These are phyloP conservation scores for Gari tellinella DNA, from an alignment of 2,888 invertebrate species.

Conservation along the genomic window DNA sequence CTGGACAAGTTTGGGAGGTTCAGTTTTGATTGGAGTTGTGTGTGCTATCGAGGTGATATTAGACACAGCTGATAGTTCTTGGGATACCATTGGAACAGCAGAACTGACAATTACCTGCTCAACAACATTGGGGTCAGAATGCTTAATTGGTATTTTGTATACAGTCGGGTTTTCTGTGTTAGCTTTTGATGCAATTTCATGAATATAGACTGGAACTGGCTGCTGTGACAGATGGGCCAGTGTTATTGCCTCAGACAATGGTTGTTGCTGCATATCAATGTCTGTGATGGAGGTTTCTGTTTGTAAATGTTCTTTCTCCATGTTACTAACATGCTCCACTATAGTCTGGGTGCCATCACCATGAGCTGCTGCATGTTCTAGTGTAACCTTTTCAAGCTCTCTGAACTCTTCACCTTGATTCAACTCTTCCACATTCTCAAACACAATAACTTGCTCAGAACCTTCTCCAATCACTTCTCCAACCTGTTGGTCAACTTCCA, in stretches of 20 bases:
- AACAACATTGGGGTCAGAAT: too few species aligned
- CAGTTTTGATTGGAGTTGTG: too few species aligned
- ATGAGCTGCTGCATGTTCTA: not conserved
- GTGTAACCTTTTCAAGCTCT: not conserved
- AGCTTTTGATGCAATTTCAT: slow-evolving; percentile 10
- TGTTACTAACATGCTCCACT: not conserved
- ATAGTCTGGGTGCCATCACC: not conserved
- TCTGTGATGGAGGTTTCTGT: not conserved
- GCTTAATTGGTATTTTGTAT: not conserved
- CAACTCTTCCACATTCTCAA: slow-evolving; percentile 10
- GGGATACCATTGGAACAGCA: too few species aligned
- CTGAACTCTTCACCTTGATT: too few species aligned
- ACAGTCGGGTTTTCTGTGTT: not conserved
- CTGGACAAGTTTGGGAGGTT: not conserved
- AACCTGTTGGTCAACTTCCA: not conserved
- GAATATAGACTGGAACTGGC: slow-evolving; percentile 31
- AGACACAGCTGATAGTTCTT: too few species aligned
- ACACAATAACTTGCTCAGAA: slow-evolving; percentile 1
- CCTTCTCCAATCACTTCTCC: not conserved
- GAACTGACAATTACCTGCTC: too few species aligned
- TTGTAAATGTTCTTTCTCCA: not conserved
- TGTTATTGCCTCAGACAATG: slow-evolving; percentile 50
- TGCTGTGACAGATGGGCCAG: slow-evolving; percentile 51
- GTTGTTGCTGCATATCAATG: slow-evolving; percentile 13
- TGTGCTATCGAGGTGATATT: too few species aligned